Evolutionary conservation across 2,888 invertebrate species (phyloP), one percentile per base, ranked within the genome.

Genomic region (Chrysomela aeneicollis): DNA sequence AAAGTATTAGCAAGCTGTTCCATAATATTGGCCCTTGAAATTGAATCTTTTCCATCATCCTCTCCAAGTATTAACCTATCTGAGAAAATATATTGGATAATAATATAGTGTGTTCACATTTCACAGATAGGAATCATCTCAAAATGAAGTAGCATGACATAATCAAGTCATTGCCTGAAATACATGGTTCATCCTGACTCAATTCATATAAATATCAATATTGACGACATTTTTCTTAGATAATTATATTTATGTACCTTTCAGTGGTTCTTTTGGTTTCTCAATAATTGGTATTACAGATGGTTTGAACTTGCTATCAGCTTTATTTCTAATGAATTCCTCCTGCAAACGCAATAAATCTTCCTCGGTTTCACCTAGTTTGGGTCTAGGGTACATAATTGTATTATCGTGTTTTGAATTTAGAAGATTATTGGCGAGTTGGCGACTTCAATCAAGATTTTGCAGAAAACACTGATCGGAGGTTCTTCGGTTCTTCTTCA

Each of bases 281-380:
- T 69, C 59, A 59, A 61, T 68, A 65, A 86, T 82, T 12, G 89
- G 85, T 76, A 87, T 87, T 0, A 90, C 91, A 0, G 92, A 86
- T 1, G 90, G 88, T 64, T 86, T 84, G 59, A 88, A 82, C 22
- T 85, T 84, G 71, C 87, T 86, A 65, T 85, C 85, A 9, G 79
- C 77, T 66, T 86, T 86, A 70, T 88, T 85, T 46, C 79, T 83
- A 18, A 89, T 78, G 77, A 90, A 93, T 69, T 90, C 89, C 73
- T 89, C 87, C 78, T 93, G 92, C 87, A 92, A 87, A 63, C 86
- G 86, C 18, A 93, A 82, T 37, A 93, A 85, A 76, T 93, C 92
- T 15, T 91, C 89, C 73, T 93, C 92, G 47, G 85, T 86, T 78
- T 93, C 93, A 4, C 86, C 86, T 1, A 86, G 86, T 76, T 88